These are phyloP conservation scores for Tenualosa ilisha DNA, from an alignment of 2,797 vertebrate genomes.

Conservation along the genomic window DNA sequence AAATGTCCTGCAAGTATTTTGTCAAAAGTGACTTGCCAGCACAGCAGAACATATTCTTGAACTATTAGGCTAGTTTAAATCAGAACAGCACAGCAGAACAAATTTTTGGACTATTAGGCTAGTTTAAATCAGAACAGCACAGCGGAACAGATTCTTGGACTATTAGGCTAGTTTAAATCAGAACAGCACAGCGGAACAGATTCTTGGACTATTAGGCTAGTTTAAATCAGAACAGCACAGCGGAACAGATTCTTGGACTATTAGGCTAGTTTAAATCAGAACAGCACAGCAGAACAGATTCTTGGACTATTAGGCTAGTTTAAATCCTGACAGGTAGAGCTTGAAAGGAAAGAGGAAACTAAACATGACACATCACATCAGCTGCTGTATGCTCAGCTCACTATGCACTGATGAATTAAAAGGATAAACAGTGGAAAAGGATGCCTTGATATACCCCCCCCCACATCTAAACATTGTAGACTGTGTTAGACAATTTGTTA, in stretches of 20 bases:
- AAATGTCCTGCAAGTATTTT: background rate
- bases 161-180: too few relatives aligned
- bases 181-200: too few relatives aligned
- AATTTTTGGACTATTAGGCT: background rate
- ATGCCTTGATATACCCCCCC: too few relatives aligned
- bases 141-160: too few relatives aligned
- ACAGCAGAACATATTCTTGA: background rate
- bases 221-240: too few relatives aligned
- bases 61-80: background rate
- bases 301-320: background rate
- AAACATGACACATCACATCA: background rate
- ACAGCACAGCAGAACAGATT: background rate
- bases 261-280: background rate
- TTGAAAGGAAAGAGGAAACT: background rate
- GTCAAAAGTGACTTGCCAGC: background rate
- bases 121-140: too few relatives aligned
- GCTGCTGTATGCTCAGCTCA: background rate
- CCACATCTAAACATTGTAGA: background rate
- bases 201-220: too few relatives aligned
- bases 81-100: too few relatives aligned
- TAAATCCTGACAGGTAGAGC: background rate
- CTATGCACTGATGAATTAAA: background rate
- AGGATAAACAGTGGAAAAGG: background rate
- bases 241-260: background rate
- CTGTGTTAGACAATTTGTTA: constrained; percentile 3